phyloP scores from a whole-genome alignment of 2,888 invertebrate genomes.

The Parelbella ahira region DNA sequence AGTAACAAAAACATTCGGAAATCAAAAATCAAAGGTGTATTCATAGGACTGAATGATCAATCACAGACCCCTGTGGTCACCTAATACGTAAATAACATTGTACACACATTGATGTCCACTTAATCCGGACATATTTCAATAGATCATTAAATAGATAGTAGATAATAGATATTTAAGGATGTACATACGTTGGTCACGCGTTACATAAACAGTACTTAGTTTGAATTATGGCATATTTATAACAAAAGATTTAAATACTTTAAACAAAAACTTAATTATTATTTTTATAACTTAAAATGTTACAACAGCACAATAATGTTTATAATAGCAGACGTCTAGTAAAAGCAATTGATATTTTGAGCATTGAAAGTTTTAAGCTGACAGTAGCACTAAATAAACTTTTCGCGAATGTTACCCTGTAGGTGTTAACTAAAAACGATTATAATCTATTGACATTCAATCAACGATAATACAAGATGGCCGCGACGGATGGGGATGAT shows the following conservation, averaged over 20 bases:
- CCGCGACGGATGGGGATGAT: constrained; percentile 51
- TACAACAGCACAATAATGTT: too few relatives aligned
- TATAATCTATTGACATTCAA: constrained; percentile 42
- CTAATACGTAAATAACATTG: constrained; percentile 48
- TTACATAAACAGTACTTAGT: too few relatives aligned
- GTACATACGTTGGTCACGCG: constrained; percentile 9
- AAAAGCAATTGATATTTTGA: too few relatives aligned
- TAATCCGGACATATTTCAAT: constrained; percentile 27
- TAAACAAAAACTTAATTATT: too few relatives aligned
- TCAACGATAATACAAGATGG: constrained; percentile 47
- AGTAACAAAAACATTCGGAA: constrained; percentile 33
- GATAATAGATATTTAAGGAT: constrained; percentile 9
- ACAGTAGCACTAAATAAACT: not conserved
- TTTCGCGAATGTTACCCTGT: not conserved
- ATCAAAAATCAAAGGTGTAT: constrained; percentile 58
- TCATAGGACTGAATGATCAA: constrained; percentile 57
- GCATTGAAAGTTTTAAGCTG: too few relatives aligned
- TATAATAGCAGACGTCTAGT: too few relatives aligned
- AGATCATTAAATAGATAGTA: too few relatives aligned
- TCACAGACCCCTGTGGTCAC: constrained; percentile 58
- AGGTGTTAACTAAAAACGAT: constrained; percentile 21
- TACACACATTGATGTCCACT: constrained; percentile 47
- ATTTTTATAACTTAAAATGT: too few relatives aligned
- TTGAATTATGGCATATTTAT: too few relatives aligned
- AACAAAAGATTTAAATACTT: too few relatives aligned